Evolutionary conservation across 2,888 invertebrate species (phyloP), one percentile per base, ranked within the genome.

Genomic region (Dasypogon diadema): DNA sequence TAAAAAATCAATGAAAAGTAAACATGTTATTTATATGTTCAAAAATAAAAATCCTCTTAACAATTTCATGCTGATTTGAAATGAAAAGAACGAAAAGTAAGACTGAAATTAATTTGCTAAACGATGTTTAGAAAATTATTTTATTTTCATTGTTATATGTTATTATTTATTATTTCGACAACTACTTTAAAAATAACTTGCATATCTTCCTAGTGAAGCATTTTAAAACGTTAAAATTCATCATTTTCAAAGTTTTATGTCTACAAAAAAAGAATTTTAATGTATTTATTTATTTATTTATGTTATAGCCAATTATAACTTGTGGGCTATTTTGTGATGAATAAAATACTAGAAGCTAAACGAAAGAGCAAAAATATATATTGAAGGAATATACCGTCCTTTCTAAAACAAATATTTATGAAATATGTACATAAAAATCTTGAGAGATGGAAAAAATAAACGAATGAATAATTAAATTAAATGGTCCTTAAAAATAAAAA

Each of bases 251-350:
- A 46, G 4, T 46, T 46, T 14, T 12, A 4, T n/a, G 4, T 46
- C 16, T 46, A 14, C 12, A 14, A 46, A 16, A n/a, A 30, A 34
- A 30, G 14, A 58, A 26, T 30, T 14, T 26, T 26, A 58, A 30
- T 58, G 26, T 58, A 22, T 58, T 58, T 58, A 58, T 58, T 58
- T 2, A 58, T 58, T 58, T 58, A 46, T 58, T 58, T 58, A 26
- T 26, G 30, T 24, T 24, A 58, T 16, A 58, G 30, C 30, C 30
- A 58, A 58, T 24, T 24, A 58, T 16, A 58, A 58, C 30, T 26
- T 58, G 34, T 58, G 58, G 58, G 58, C 58, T 58, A 58, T 58
- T 58, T 58, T 58, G 58, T 26, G 58, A 58, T 26, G 30, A 14
- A 34, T 58, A 58, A 58, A 26, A 26, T 2, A 16, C 8, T 14